A percentile compares a stretch with the other conserved stretches of the same genome.
Evolutionary conservation across 2,797 vertebrate species (phyloP).

Genomic region (Betta splendens): DNA sequence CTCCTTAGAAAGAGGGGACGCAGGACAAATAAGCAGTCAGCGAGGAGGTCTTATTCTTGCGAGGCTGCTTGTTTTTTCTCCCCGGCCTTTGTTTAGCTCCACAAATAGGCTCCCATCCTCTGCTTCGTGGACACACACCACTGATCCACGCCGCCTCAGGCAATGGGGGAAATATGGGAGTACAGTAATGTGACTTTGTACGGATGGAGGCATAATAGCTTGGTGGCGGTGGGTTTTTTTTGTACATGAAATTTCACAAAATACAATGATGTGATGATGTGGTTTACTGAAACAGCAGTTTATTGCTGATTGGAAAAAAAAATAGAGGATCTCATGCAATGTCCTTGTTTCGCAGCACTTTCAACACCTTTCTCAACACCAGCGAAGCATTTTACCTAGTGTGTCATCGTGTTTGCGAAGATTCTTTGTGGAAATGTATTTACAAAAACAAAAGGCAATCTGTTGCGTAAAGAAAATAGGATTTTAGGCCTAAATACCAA

Average conservation of each 20-base stretch:
- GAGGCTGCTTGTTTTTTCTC: slow-evolving; percentile 66
- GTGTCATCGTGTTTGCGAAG: not conserved
- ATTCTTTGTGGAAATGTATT: not conserved
- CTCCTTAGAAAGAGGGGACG: slow-evolving; percentile 59
- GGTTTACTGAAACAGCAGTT: slow-evolving; percentile 7
- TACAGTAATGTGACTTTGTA: not conserved
- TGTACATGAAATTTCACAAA: not conserved
- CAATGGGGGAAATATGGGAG: slow-evolving; percentile 26
- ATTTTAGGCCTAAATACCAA: not conserved
- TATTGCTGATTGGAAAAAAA: slow-evolving; percentile 5
- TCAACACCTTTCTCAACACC: not conserved
- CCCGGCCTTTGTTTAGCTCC: slow-evolving; percentile 62
- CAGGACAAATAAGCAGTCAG: slow-evolving; percentile 69
- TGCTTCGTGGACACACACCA: slow-evolving; percentile 11
- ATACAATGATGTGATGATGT: slow-evolving; percentile 5
- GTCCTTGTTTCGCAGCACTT: not conserved
- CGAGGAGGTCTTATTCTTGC: slow-evolving; percentile 54
- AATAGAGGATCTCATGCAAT: not conserved
- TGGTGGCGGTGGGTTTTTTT: not conserved
- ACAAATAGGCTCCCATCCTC: slow-evolving; percentile 58
- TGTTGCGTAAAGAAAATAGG: not conserved
- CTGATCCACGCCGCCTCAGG: slow-evolving; percentile 18
- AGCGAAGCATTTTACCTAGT: not conserved
- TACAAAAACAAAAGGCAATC: not conserved
- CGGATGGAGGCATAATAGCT: slow-evolving; percentile 4